Base-by-base conservation (phyloP, 2,888 invertebrate genomes). In the Vannuccia rotundouncinata region DNA sequence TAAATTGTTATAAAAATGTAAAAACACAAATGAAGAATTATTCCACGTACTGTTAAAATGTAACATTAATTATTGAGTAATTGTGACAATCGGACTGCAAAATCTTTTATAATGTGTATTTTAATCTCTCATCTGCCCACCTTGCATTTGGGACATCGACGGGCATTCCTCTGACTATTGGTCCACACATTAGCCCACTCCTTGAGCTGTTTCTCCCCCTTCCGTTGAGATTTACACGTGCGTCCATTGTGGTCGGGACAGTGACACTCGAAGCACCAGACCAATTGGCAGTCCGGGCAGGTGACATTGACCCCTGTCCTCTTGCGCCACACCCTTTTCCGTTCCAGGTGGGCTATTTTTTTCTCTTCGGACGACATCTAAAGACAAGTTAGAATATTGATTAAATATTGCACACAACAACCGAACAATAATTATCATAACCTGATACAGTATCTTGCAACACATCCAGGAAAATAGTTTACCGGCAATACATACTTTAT, bases 251-350 rank as follows among this genome's bases (percentile, higher is more conserved):
- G 80, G 29, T 80, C 79, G 22, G 80, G 80, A n/a, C 80, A 29
- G 28, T 80, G 80, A 30, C 80, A 80, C 22, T 28, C 31, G 79
- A 80, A 80, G 45, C 80, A 80, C 80, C 80, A 80, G 27, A 45
- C 80, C 27, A 79, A 59, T n/a, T 45, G 13, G 29, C 80, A 80
- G 22, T 31, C 29, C 22, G 31, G 1, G 59, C 80, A 80, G 59
- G 22, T 77, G n/a, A 79, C 79, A 10, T 74, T 66, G 77, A 79
- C 27, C 2, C 79, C 79, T 1, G 45, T 74, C 73, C 76, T 79
- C 29, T 75, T 59, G 1, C 31, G 31, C 31, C 66, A 66, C 25
- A 66, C 10, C 66, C 22, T 5, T 27, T 5, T 66, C 17, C 22
- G 66, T 22, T 66, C 66, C 66, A 22, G 66, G 22, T 66, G 66